Conservation (phyloP, 2,888 invertebrate genomes). For the Andrena camellia region DNA sequence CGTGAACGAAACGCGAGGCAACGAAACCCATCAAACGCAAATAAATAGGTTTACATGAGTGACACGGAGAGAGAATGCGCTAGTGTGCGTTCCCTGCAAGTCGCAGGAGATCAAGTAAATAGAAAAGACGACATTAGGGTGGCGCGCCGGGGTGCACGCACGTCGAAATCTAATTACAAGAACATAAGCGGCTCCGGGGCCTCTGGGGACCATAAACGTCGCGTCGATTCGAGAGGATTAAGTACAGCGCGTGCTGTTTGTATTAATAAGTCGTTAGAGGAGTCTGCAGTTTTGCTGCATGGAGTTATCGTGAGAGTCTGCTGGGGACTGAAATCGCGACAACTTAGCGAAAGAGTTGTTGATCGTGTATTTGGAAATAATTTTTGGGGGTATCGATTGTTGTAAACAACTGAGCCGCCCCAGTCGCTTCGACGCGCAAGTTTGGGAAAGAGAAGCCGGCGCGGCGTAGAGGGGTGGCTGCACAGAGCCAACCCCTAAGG, state of each 20-base stretch:
- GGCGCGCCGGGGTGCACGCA: conserved; percentile 58
- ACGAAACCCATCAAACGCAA: neutral
- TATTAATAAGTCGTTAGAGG: conserved; percentile 23
- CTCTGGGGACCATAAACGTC: conserved; percentile 66
- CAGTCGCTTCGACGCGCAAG: conserved; percentile 43
- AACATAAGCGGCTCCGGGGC: conserved; percentile 68
- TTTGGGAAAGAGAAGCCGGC: conserved; percentile 21
- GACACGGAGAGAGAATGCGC: conserved; percentile 15
- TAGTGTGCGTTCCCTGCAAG: neutral
- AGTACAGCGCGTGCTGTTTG: conserved; percentile 37
- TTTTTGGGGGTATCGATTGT: neutral
- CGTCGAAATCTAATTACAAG: conserved; percentile 82
- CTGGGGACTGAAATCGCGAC: neutral
- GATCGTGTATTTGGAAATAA: neutral
- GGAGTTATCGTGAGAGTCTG: neutral
- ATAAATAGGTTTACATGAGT: conserved; percentile 15
- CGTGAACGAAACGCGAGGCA: neutral
- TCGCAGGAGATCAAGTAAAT: conserved; percentile 32
- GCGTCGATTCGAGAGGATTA: conserved; percentile 37
- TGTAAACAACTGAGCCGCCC: neutral
- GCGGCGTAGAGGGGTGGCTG: conserved; percentile 50
- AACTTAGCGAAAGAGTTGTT: too few relatives aligned
- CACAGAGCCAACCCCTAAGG: conserved; percentile 71
- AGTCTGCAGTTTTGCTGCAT: neutral
- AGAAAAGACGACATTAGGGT: conserved; percentile 63